Evolutionary conservation across 2,888 invertebrate genomes (phyloP).

Genomic region (Apotomis turbidana): DNA sequence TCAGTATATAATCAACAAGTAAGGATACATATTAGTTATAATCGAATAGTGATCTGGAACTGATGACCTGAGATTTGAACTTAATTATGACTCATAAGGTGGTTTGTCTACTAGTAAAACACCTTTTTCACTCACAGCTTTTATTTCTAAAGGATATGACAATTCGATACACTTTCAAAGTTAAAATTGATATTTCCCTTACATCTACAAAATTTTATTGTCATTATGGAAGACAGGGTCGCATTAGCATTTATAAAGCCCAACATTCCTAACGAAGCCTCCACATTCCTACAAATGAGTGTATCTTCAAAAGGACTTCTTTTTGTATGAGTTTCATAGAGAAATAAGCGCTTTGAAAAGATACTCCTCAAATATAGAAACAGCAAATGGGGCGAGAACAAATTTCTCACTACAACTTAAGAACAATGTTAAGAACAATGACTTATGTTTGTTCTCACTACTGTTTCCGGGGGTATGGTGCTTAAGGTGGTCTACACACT

Average conservation of each 20-base stretch:
- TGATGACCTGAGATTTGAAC: no score
- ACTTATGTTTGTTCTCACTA: not conserved
- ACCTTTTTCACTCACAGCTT: constrained; percentile 52
- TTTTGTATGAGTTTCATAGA: no score
- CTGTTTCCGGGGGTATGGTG: not conserved
- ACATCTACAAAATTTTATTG: constrained; percentile 40
- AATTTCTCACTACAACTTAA: not conserved
- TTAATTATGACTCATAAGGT: not conserved
- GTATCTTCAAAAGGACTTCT: no score
- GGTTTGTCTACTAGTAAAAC: constrained; percentile 29
- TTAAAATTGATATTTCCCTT: constrained; percentile 30
- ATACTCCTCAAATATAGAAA: no score
- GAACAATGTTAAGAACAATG: not conserved
- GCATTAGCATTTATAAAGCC: constrained; percentile 25
- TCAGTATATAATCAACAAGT: no score
- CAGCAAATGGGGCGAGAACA: not conserved
- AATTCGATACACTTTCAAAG: constrained; percentile 33
- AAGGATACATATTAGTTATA: not conserved
- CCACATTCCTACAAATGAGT: not conserved
- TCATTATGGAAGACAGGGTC: constrained; percentile 42
- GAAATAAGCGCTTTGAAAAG: no score
- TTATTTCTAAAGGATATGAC: constrained; percentile 49
- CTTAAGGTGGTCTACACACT: not conserved
- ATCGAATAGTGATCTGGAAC: no score
- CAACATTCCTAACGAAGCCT: not conserved